Base-by-base conservation (phyloP, 2,797 vertebrate species). In the Adelosebastes latens region DNA sequence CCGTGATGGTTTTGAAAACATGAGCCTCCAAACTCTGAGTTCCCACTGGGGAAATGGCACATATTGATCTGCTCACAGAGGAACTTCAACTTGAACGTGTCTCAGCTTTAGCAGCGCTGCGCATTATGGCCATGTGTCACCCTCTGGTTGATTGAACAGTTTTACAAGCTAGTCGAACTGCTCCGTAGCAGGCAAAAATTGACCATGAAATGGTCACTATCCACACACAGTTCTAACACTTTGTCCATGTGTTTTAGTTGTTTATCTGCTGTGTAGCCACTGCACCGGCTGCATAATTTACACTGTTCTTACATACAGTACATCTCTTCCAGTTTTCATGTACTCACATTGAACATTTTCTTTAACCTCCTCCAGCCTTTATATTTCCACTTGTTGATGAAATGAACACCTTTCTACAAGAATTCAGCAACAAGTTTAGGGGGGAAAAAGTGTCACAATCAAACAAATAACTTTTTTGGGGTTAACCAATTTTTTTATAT, bases 11-110 rank as follows among this genome's bases (percentile, higher is more conserved):
- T 72, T 60, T 73, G 34, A 75, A 72, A 65, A 55, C 36, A 55
- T 5, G 18, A 58, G 31, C 20, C 24, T 64, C 27, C 25, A 13
- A 46, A 66, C 55, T 32, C 18, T 2, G 61, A 70, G 46, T 66
- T 79, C 68, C 27, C 32, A 14, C 29, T 32, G 42, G 5, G 64
- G 22, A 77, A 79, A 77, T 11, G 32, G 71, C 29, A 25, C 63
- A 5, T 64, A 80, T 84, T 52, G 79, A 80, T 88, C 65, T 24
- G n/a, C 46, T 62, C 39, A 8, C 60, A 1, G 2, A 46, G 27
- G 42, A 83, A 31, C 59, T 62, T 71, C 64, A 34, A 27, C 56
- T 27, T 59, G 42, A 75, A 46, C 56, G 13, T 7, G 42, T 39
- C 59, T 72, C 59, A 20, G 67, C 39, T 74, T 60, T 4, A 65